Evolutionary conservation across 2,797 vertebrate species (phyloP).

Genomic region (Epinephelus coioides): DNA sequence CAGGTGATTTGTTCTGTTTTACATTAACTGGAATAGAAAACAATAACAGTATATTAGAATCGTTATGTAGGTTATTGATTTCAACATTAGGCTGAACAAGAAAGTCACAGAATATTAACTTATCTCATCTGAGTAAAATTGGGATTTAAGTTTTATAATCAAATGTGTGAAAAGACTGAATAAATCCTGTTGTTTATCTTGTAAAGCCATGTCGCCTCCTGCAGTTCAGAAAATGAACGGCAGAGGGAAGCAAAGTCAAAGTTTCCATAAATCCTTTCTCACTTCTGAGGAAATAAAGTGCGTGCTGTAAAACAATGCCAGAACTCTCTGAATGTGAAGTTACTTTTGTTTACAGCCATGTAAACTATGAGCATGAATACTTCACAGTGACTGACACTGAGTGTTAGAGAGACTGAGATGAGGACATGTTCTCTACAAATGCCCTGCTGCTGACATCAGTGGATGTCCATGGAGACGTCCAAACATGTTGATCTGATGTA

Average conservation of each 20-base stretch:
- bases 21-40: neutral
- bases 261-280: neutral
- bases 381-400: neutral
- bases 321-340: neutral
- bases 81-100: neutral
- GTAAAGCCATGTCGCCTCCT: neutral
- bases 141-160: neutral
- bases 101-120: neutral
- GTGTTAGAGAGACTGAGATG: neutral
- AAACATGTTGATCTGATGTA: constrained; percentile 51
- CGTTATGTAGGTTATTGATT: neutral
- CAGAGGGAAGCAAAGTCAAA: constrained; percentile 42
- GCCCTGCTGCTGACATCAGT: neutral
- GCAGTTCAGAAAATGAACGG: constrained; percentile 16
- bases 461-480: constrained; percentile 16
- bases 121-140: neutral
- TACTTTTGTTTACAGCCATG: neutral
- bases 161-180: neutral
- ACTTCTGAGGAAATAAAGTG: constrained; percentile 12
- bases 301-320: neutral
- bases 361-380: neutral
- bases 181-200: neutral
- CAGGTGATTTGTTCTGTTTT: neutral
- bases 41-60: neutral
- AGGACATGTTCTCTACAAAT: neutral